phyloP scores from a whole-genome alignment of 2,113 vertebrate genomes.

The Sorex fumeus region DNA sequence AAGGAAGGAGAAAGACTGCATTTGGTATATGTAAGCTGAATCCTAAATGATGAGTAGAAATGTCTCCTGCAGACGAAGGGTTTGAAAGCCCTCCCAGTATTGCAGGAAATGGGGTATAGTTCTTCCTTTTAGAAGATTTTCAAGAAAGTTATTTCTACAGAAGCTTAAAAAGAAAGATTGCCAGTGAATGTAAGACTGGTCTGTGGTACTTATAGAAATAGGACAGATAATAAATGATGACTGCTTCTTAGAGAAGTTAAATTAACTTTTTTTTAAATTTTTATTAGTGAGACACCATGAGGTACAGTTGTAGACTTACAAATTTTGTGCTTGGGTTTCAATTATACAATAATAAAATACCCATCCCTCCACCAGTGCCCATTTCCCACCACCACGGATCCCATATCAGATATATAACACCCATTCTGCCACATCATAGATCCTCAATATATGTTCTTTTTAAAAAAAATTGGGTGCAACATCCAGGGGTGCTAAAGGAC shows the following conservation, averaged over 20 bases:
- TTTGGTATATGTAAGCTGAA: background rate
- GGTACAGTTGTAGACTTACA: no score
- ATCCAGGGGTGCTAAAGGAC: no score
- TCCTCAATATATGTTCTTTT: background rate
- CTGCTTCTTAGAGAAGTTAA: slow-evolving; percentile 45
- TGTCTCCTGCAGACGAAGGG: background rate
- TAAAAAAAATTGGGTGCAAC: no score
- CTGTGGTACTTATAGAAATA: background rate
- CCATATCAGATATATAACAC: background rate
- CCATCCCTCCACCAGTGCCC: no score
- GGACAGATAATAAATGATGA: slow-evolving; percentile 10
- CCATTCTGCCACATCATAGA: background rate
- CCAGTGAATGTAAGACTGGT: background rate
- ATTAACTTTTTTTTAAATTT: background rate
- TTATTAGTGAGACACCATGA: no score
- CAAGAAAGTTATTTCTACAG: slow-evolving; percentile 34
- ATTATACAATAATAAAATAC: no score
- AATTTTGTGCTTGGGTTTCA: no score
- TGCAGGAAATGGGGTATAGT: background rate
- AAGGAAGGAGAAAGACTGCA: background rate
- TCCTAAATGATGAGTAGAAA: slow-evolving; percentile 15
- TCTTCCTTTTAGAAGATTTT: slow-evolving; percentile 35
- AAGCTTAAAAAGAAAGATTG: background rate
- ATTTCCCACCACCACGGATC: no score
- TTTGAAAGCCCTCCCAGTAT: background rate